Evolutionary conservation across 2,113 vertebrate species (phyloP).

Genomic region (Datnioides undecimradiatus): DNA sequence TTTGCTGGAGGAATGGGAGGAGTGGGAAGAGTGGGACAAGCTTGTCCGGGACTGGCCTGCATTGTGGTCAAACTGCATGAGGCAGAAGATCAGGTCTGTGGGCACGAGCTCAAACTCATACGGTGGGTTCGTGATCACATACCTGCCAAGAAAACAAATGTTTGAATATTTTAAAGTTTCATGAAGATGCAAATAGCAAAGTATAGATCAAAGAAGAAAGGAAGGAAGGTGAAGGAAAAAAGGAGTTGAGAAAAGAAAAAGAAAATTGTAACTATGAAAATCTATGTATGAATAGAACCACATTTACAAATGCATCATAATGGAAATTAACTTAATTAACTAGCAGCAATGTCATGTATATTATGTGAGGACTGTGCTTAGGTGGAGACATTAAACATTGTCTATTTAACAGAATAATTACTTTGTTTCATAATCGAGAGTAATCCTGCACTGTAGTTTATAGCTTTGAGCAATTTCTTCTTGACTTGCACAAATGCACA

Average conservation of each 20-base stretch:
- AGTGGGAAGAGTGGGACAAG: slow-evolving; percentile 98
- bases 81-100: slow-evolving; percentile 98
- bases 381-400: not conserved
- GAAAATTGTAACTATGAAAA: not conserved
- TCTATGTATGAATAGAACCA: no score
- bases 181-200: not conserved
- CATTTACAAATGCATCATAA: not conserved
- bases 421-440: not conserved
- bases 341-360: not conserved
- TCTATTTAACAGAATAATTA: not conserved
- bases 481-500: not conserved
- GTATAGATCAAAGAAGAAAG: not conserved
- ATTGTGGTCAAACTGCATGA: slow-evolving; percentile 99
- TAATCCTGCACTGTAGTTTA: not conserved
- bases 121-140: slow-evolving; percentile 98
- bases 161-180: not conserved
- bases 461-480: not conserved
- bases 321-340: not conserved
- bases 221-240: no score
- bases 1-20: slow-evolving; percentile 99
- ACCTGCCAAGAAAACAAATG: slow-evolving; percentile 81
- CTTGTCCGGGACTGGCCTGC: slow-evolving; percentile 98
- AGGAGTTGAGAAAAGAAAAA: no score
- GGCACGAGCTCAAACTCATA: slow-evolving; percentile 99
- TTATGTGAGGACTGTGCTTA: not conserved